Conservation (phyloP, 92 coral and sea anemone species). For the Hydrozoanthus gracilis region DNA sequence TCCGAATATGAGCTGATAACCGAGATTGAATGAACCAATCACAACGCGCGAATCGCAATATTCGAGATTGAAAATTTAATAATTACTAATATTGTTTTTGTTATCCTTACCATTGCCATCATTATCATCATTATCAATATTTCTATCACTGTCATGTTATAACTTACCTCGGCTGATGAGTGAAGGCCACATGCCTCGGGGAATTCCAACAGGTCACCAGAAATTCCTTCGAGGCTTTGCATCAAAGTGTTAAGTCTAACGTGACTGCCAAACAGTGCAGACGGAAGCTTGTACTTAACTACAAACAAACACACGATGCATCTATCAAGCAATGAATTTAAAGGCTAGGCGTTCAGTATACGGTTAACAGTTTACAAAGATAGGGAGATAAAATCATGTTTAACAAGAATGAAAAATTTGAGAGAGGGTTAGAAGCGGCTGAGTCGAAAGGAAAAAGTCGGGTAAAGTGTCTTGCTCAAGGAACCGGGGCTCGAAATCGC, state of each 20-base stretch:
- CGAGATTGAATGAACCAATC: no score
- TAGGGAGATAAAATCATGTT: no score
- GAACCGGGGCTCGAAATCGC: no score
- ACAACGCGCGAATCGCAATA: no score
- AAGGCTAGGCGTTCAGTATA: no score
- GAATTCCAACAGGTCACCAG: slow-evolving; percentile 84
- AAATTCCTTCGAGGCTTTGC: slow-evolving; percentile 80
- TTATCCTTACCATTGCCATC: background rate
- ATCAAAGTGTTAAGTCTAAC: slow-evolving; percentile 77
- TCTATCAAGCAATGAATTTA: background rate
- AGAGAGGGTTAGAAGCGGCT: no score
- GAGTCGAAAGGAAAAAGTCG: no score
- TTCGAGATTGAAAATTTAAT: no score
- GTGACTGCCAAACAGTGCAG: slow-evolving; percentile 85
- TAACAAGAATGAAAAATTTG: no score
- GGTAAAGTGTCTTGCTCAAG: no score
- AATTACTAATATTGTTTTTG: background rate
- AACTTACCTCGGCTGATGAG: slow-evolving; percentile 88
- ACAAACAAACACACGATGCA: slow-evolving; percentile 21
- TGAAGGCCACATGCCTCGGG: slow-evolving; percentile 99
- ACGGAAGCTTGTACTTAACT: slow-evolving; percentile 96
- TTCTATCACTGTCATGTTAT: background rate
- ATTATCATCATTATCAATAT: background rate
- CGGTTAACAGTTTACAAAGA: no score
- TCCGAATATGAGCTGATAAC: no score